Base-by-base conservation (phyloP, 2,888 invertebrate species). In the Seira ritae region DNA sequence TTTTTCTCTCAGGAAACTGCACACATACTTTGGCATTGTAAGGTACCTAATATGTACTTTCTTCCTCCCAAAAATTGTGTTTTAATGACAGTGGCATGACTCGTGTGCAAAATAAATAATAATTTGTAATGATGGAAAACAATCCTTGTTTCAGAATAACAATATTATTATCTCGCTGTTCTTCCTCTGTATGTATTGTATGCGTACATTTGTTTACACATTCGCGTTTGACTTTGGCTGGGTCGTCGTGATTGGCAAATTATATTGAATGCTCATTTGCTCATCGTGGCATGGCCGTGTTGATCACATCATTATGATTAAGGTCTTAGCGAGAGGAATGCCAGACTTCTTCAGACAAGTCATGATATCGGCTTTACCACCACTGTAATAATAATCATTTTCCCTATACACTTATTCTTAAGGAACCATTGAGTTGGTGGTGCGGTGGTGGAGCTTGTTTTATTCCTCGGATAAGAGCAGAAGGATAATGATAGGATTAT, bases 31-130 rank as follows among this genome's bases (percentile, higher is more conserved):
- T 55, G 3, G 55, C 55, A 17, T 55, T 8, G 42, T n/a, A n/a
- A 8, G 31, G 31, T 31, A n/a, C 6, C 12, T 42, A 42, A 12
- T 42, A 42, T 42, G 12, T 42, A 42, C 12, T 42, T 42, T 42
- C 42, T 17, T 55, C 12, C 55, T 8, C 17, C 3, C 31, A 31
- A 31, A 31, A 31, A 31, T 31, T 31, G 31, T 31, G 31, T 55
- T 55, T 17, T 62, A 62, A 62, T 62, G 62, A 20, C 62, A 12
- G 20, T 62, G 62, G 62, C 62, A 62, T 62, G 62, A 80, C 72
- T 80, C 80, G 80, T 74, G 80, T 80, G 74, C 80, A 80, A 80
- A 80, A 78, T 79, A 79, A 72, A 80, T 80, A 73, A 80, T 80
- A 74, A 80, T 74, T 80, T 74, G 68, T 73, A 37, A n/a, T 73